Evolutionary conservation across 2,797 vertebrate genomes (phyloP).

Genomic region (Brotula barbata): DNA sequence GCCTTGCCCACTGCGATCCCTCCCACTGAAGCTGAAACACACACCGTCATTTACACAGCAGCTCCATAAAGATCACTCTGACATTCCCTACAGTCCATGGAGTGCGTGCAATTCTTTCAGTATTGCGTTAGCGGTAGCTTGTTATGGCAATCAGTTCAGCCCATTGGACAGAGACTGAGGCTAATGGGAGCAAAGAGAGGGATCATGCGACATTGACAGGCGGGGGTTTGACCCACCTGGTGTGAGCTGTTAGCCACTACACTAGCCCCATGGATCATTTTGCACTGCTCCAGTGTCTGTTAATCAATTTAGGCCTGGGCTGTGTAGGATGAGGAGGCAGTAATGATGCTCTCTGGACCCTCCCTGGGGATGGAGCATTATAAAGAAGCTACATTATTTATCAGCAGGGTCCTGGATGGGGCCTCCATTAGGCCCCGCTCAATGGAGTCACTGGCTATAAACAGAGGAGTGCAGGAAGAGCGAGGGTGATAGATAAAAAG

Average conservation of each 20-base stretch:
- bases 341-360: slow-evolving; percentile 97
- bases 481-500: slow-evolving; percentile 57
- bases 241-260: slow-evolving; percentile 76
- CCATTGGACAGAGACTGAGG: slow-evolving; percentile 51
- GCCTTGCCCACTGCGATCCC: slow-evolving; percentile 40
- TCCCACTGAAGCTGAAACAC: slow-evolving; percentile 58
- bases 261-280: slow-evolving; percentile 95
- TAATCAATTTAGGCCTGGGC: slow-evolving; percentile 99
- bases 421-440: slow-evolving; percentile 95
- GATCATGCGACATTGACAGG: slow-evolving; percentile 85
- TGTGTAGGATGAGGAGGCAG: slow-evolving; percentile 94
- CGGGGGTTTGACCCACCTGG: slow-evolving; percentile 74
- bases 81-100: slow-evolving; percentile 47
- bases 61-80: slow-evolving; percentile 58
- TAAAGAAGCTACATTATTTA: slow-evolving; percentile 99
- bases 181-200: slow-evolving; percentile 81
- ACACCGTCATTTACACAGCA: slow-evolving; percentile 66
- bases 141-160: slow-evolving; percentile 66
- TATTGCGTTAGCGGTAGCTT: slow-evolving; percentile 62
- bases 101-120: slow-evolving; percentile 28
- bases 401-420: slow-evolving; percentile 92
- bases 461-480: slow-evolving; percentile 69
- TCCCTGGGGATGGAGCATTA: slow-evolving; percentile 91
- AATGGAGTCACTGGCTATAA: slow-evolving; percentile 86
- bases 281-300: slow-evolving; percentile 94